phyloP scores from a whole-genome alignment of 2,888 invertebrate genomes.

The Tuta absoluta region DNA sequence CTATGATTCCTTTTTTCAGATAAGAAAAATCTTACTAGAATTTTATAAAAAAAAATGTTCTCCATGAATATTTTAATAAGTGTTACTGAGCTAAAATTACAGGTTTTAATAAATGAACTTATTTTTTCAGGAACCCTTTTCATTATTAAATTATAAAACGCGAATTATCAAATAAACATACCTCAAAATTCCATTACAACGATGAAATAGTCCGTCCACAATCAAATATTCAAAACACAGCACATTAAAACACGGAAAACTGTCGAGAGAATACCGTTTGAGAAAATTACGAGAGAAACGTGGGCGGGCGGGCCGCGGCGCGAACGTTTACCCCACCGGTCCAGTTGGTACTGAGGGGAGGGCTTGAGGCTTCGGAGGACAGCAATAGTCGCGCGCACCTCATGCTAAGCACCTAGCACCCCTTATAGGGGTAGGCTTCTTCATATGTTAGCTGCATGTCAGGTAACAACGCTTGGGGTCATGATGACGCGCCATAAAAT shows the following conservation, averaged over 20 bases:
- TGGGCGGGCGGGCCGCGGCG: constrained; percentile 54
- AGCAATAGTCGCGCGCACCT: constrained; percentile 74
- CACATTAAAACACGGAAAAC: constrained; percentile 50
- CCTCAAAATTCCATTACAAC: constrained; percentile 49
- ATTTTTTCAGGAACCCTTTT: no score
- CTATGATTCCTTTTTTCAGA: no score
- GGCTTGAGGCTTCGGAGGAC: constrained; percentile 51
- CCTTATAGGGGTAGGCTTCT: constrained; percentile 48
- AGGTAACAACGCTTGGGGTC: constrained; percentile 53
- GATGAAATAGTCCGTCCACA: constrained; percentile 53
- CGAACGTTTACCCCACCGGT: constrained; percentile 55
- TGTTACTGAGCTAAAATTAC: no score
- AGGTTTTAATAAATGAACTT: no score
- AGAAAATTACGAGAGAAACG: constrained; percentile 40
- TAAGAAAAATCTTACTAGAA: no score
- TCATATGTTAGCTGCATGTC: constrained; percentile 60
- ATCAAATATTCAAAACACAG: constrained; percentile 49
- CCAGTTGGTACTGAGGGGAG: constrained; percentile 67
- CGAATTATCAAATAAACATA: constrained; percentile 35
- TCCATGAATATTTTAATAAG: no score
- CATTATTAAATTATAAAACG: neutral
- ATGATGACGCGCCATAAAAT: constrained; percentile 36
- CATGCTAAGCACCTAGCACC: constrained; percentile 57
- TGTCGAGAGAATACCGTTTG: constrained; percentile 40
- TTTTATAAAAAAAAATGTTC: no score